Base-by-base conservation (phyloP, 2,797 vertebrate species). In the Lepilemur septentrionalis region DNA sequence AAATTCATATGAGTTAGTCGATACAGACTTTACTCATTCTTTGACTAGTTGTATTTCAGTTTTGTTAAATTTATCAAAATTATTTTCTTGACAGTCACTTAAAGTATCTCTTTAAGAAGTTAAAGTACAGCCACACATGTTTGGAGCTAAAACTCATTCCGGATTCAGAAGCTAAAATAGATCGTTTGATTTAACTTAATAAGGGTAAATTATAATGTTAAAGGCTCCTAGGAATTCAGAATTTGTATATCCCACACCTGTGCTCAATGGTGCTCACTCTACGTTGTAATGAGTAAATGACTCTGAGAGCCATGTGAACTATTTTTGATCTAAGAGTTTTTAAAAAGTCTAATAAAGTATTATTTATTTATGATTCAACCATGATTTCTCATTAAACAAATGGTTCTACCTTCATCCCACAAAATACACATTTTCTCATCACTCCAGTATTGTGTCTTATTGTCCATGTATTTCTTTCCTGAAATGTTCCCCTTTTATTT, bases 1-100 rank as follows among this genome's bases (percentile, higher is more conserved):
- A 55, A 92, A 96, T 79, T 82, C 22, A 80, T 20, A 22, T 9
- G 55, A 50, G 28, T 73, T 84, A n/a, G 35, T 93, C 20, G 5
- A 78, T 69, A 84, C n/a, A 35, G 23, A 69, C 46, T 91, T 67
- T 32, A 43, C 5, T 86, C n/a, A 25, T 48, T 70, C 61, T 52
- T 83, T 55, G n/a, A 25, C 59, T 12, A 70, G 7, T 11, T 43
- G 14, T 78, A 85, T 70, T 89, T 89, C 22, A 4, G 30, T 38
- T 41, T n/a, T 18, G 28, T 48, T 72, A n/a, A 59, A 73, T 46
- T 67, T 38, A 38, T 22, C 48, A 84, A 85, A 32, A 52, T 72
- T 59, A 52, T 72, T 46, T 86, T 32, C 55, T 67, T 38, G 67
- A 85, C 18, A 17, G 67, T 55, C 48, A 75, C 17, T 78, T 70